Base-by-base conservation (phyloP, 2,888 invertebrate species). In the Agrochola macilenta region DNA sequence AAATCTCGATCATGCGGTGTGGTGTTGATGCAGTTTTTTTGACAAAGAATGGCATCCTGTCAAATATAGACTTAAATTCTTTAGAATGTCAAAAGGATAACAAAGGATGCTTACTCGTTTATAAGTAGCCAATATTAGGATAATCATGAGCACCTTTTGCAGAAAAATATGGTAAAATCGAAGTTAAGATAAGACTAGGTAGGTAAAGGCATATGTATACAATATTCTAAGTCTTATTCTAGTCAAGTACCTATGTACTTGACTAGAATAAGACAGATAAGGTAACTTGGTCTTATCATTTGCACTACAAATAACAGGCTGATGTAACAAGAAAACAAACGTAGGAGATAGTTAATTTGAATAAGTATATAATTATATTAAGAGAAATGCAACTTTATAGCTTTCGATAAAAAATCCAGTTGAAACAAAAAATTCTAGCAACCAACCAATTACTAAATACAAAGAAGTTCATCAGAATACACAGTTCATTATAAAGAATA, bases 401-500 rank as follows among this genome's bases (percentile, higher is more conserved):
- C 11, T 39, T 4, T 9, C 20, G 68, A 83, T 61, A 78, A 69
- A 20, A 78, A 76, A 57, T 65, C 46, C 58, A 72, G 49, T 58
- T 73, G 9, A 72, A 57, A 80, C 63, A 30, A 81, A 83, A 82
- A 81, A 74, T 88, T 87, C 88, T 87, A 79, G 81, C 65, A 66
- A 84, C 79, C 52, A 75, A 85, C 86, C 26, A 76, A 82, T 87
- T 81, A 85, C 17, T 71, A 71, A 80, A 72, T 87, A 87, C 87
- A 89, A 87, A 88, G 90, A 90, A 88, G 79, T 85, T 76, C 76
- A 77, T 79, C 79, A 64, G 78, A 66, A 89, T 79, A 87, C 84
- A 79, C 79, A 63, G 74, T 79, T 87, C 87, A 82, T 88, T 86
- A 88, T 88, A 81, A 86, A 81, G 73, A 58, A 83, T 78, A 69